phyloP scores from a whole-genome alignment of 2,113 vertebrate genomes.

The Murina feae region DNA sequence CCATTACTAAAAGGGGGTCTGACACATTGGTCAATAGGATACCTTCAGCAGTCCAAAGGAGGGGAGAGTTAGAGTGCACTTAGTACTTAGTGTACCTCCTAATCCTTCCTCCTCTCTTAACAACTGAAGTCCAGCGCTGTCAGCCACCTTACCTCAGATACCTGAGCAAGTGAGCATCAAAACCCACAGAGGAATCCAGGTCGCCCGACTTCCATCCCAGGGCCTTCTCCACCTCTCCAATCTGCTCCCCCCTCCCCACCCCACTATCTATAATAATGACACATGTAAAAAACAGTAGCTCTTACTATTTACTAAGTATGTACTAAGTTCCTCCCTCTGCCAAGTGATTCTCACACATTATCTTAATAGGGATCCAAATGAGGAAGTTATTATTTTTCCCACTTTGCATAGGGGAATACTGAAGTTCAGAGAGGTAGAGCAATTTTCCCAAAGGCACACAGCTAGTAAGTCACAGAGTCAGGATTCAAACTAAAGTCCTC shows the following conservation, averaged over 20 bases:
- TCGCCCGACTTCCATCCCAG: background rate
- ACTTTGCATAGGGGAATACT: background rate
- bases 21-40: background rate
- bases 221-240: background rate
- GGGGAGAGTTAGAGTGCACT: background rate
- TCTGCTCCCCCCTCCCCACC: background rate
- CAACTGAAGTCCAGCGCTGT: background rate
- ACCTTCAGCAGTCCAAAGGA: too few species aligned
- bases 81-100: background rate
- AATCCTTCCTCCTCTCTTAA: background rate
- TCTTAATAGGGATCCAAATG: background rate
- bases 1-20: background rate
- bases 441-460: background rate
- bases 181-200: background rate
- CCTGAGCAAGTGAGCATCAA: background rate
- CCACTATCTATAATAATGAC: background rate
- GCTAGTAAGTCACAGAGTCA: background rate
- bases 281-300: background rate
- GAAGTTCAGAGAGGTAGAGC: background rate
- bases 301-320: background rate
- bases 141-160: background rate
- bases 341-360: background rate
- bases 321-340: background rate
- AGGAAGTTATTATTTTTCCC: background rate
- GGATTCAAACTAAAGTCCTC: background rate